Evolutionary conservation across 2,113 vertebrate species (phyloP), one percentile per base, ranked within the genome.

Genomic region (Phalacrocorax aristotelis): DNA sequence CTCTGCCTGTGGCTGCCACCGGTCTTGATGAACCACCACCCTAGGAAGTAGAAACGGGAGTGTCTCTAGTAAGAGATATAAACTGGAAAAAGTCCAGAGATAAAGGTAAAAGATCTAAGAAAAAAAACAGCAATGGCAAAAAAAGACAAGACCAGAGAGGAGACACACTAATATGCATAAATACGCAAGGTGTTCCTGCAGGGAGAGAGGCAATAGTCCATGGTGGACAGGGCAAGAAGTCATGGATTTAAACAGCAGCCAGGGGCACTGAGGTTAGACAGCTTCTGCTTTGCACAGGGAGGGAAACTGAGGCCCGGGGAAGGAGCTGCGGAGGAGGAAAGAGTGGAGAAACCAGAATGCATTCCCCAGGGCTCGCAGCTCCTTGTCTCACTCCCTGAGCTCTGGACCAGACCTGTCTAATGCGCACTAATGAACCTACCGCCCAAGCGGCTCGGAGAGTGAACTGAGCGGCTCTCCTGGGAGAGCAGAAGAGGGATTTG

Each of bases 311-410:
- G 94, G 49, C 85, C 12, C 0, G 0, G 38, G 16, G 51, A 85
- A 77, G 60, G 36, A 90, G 65, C 32, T 51, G 42, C 52, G 32
- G 78, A 72, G 78, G 51, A 68, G 71, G 48, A 34, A 74, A 48
- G 54, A 42, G 49, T 8, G 8, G 46, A 78, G 70, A 60, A 87
- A 42, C 3, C 0, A 1, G 52, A 74, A 34, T 0, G 0, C 3
- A 19, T 68, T 76, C 85, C 49, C 82, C 26, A 26, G 82, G 34
- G 85, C 6, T 78, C 51, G 2, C 42, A 70, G 10, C 46, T 74
- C 64, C 68, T 10, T 8, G 46, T 51, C 77, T 91, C 29, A 7
- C 7, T 4, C 77, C 34, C 68, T 25, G 54, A 71, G 72, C 81
- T 7, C 75, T 15, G 58, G 78, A 76, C 11, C 82, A 69, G 60